A percentile compares a stretch with the other conserved stretches of the same genome.
These are phyloP conservation scores for Malachius bipustulatus DNA, from an alignment of 2,888 invertebrate species.

Conservation along the genomic window DNA sequence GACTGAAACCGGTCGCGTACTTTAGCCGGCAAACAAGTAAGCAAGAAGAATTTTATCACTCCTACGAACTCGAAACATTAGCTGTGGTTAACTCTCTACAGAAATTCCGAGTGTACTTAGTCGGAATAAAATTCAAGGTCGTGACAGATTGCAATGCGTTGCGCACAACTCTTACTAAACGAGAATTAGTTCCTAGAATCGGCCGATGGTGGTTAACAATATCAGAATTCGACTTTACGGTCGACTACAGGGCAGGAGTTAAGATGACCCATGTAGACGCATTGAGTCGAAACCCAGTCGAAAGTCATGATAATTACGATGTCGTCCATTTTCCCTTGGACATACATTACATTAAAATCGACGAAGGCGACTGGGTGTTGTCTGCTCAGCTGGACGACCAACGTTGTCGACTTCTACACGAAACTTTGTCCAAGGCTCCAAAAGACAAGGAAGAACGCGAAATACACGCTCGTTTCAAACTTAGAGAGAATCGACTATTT, in stretches of 20 bases:
- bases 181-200: constrained; percentile 14
- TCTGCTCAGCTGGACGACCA: constrained; percentile 5
- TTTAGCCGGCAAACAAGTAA: constrained; percentile 17
- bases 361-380: constrained; percentile 10
- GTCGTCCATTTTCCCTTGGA: constrained; percentile 3
- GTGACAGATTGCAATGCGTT: constrained; percentile 23
- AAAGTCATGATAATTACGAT: neutral
- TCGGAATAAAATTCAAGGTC: constrained; percentile 17
- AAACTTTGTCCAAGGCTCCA: constrained; percentile 7
- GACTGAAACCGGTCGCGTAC: constrained; percentile 16
- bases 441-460: constrained; percentile 10
- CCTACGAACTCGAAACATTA: too few relatives aligned
- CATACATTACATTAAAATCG: constrained; percentile 10
- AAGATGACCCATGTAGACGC: constrained; percentile 25
- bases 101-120: constrained; percentile 17
- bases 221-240: constrained; percentile 22
- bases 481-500: constrained; percentile 16
- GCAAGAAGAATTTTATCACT: constrained; percentile 17
- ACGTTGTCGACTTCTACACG: neutral
- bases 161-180: constrained; percentile 14
- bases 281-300: constrained; percentile 17
- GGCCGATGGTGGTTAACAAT: constrained; percentile 24
- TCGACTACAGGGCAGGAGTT: constrained; percentile 22
- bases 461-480: constrained; percentile 15
- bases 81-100: constrained; percentile 9